A percentile compares a stretch with the other conserved stretches of the same genome.
Conservation (phyloP, 2,113 vertebrate species). For the Pedetes capensis region DNA sequence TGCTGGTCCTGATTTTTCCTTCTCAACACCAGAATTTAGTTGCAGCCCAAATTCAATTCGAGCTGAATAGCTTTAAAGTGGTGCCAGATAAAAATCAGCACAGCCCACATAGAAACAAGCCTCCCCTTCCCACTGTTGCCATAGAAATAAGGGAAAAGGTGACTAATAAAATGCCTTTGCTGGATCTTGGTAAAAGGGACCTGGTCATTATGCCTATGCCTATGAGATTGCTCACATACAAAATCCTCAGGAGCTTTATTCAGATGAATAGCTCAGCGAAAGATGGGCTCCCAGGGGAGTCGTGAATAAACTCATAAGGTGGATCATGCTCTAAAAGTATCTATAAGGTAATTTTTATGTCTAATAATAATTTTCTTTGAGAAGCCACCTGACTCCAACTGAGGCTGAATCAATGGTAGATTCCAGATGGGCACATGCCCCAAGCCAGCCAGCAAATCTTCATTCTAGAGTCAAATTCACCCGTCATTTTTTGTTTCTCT, state of each 20-base stretch:
- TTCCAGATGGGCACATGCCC: neutral
- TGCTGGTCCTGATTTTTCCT: neutral
- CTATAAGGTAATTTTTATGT: neutral
- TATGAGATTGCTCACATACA: neutral
- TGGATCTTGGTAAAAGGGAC: neutral
- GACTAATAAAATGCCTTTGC: neutral
- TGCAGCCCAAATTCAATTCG: neutral
- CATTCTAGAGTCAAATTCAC: neutral
- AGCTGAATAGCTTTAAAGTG: neutral
- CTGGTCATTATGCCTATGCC: neutral
- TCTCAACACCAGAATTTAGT: neutral
- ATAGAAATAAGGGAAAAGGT: constrained; percentile 59
- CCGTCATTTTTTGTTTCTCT: neutral
- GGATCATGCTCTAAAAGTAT: neutral
- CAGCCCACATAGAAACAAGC: constrained; percentile 45
- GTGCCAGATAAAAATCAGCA: constrained; percentile 40
- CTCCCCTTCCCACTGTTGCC: constrained; percentile 35
- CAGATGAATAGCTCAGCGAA: neutral
- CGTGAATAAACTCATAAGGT: neutral
- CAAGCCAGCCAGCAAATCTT: neutral
- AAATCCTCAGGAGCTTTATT: neutral
- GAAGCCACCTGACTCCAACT: neutral
- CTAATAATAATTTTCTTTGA: neutral
- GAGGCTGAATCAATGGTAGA: no score
- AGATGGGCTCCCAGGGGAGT: neutral